Conservation (phyloP, 2,888 invertebrate genomes). For the Alentia gelatinosa region DNA sequence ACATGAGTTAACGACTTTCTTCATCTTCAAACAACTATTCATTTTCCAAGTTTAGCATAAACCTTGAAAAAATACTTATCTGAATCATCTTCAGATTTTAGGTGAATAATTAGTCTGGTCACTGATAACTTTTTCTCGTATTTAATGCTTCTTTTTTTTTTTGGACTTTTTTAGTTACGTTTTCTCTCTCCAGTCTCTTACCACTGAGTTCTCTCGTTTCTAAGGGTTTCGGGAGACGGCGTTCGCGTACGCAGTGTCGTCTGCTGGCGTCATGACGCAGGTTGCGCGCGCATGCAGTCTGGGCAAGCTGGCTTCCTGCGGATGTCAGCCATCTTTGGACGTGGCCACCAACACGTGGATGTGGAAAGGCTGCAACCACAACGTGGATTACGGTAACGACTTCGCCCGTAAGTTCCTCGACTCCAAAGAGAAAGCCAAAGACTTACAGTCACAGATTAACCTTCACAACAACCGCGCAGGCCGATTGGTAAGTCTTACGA, state of each 20-base stretch:
- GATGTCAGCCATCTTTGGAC: slow-evolving; percentile 81
- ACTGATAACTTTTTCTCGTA: no score
- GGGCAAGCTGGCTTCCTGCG: slow-evolving; percentile 92
- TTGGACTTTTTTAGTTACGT: no score
- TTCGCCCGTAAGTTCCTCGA: slow-evolving; percentile 93
- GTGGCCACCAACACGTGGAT: slow-evolving; percentile 92
- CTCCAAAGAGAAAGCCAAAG: slow-evolving; percentile 88
- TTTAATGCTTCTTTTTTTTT: no score
- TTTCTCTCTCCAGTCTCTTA: no score
- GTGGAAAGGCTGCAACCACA: slow-evolving; percentile 87
- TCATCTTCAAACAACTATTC: no score
- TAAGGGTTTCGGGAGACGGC: slow-evolving; percentile 98
- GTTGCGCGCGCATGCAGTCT: slow-evolving; percentile 96
- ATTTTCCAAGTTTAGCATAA: no score
- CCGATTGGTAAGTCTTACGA: slow-evolving; percentile 75
- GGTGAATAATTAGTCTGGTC: no score
- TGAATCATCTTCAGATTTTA: no score
- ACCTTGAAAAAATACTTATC: no score
- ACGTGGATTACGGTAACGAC: slow-evolving; percentile 87
- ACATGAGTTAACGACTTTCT: no score
- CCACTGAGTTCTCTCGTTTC: no score
- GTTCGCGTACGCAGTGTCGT: slow-evolving; percentile 97
- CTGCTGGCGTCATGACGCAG: slow-evolving; percentile 96
- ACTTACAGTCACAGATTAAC: slow-evolving; percentile 77
- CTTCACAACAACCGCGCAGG: slow-evolving; percentile 80